phyloP scores from a whole-genome alignment of 2,113 vertebrate species.

The Oreotrochilus melanogaster region DNA sequence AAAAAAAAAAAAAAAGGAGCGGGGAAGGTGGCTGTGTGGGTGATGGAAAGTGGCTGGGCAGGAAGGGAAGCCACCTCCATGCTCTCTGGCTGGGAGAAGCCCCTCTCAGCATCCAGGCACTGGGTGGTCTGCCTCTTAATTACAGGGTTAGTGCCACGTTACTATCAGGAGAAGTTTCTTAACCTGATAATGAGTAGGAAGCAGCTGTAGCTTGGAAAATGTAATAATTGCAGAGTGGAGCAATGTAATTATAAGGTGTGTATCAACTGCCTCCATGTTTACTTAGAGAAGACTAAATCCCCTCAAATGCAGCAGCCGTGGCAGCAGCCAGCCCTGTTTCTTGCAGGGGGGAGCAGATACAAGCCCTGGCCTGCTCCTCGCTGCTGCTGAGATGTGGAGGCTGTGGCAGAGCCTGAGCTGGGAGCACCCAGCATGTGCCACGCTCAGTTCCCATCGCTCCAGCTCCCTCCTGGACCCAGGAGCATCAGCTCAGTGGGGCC shows the following conservation, averaged over 20 bases:
- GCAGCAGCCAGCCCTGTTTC: background rate
- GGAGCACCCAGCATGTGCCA: background rate
- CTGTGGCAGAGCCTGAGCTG: fast-evolving
- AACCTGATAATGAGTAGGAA: constrained; percentile 77
- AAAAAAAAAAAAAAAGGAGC: background rate
- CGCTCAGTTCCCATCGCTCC: background rate
- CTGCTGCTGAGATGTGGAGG: fast-evolving
- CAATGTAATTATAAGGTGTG: constrained; percentile 74
- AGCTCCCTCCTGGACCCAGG: background rate
- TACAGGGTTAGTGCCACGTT: constrained; percentile 63
- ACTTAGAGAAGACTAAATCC: constrained; percentile 49
- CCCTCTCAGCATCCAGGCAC: background rate
- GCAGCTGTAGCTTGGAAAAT: constrained; percentile 77
- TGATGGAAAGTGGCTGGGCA: background rate
- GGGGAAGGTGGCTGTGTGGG: background rate
- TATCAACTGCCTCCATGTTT: constrained; percentile 69
- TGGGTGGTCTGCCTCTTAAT: constrained; percentile 75
- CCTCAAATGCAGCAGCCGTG: background rate
- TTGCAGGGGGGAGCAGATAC: background rate
- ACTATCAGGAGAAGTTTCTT: constrained; percentile 72
- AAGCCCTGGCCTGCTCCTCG: background rate
- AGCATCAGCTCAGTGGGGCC: fast-evolving
- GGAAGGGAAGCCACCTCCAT: background rate
- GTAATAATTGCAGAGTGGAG: constrained; percentile 76
- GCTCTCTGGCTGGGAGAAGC: background rate